phyloP scores from a whole-genome alignment of 2,797 vertebrate genomes.

The Ataeniobius toweri region DNA sequence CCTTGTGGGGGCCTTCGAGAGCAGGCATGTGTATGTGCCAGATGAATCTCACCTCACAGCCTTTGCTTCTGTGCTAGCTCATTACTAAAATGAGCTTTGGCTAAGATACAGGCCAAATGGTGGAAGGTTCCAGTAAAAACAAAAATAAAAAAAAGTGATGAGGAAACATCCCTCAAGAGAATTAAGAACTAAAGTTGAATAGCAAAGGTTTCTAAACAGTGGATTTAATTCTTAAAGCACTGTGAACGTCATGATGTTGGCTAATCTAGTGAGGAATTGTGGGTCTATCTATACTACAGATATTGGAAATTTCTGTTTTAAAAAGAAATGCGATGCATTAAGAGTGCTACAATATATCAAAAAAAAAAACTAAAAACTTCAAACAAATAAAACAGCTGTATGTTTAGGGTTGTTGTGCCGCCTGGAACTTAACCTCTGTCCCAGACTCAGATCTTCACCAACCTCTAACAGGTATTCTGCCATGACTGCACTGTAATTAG shows the following conservation, averaged over 20 bases:
- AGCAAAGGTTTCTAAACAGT: constrained; percentile 14
- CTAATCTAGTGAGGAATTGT: background rate
- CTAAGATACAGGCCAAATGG: constrained; percentile 63
- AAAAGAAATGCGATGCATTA: background rate
- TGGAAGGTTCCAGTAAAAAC: constrained; percentile 59
- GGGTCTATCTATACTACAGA: background rate
- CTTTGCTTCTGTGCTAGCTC: constrained; percentile 71
- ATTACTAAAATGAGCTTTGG: constrained; percentile 78
- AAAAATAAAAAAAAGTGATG: constrained; percentile 25
- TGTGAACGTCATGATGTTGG: background rate
- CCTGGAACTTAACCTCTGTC: background rate
- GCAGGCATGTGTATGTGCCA: constrained; percentile 56
- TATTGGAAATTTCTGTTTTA: background rate
- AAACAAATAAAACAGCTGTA: too few species aligned
- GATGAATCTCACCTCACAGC: constrained; percentile 78
- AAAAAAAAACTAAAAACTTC: background rate
- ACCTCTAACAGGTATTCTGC: background rate
- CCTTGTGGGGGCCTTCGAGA: constrained; percentile 76
- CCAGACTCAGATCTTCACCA: background rate
- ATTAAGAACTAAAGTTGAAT: constrained; percentile 23
- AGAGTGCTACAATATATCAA: background rate
- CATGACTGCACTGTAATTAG: background rate
- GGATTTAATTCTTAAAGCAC: background rate
- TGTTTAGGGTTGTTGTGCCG: background rate
- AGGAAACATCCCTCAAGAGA: constrained; percentile 27